Conservation (phyloP, 2,113 vertebrate genomes). For the Leptosomus discolor region DNA sequence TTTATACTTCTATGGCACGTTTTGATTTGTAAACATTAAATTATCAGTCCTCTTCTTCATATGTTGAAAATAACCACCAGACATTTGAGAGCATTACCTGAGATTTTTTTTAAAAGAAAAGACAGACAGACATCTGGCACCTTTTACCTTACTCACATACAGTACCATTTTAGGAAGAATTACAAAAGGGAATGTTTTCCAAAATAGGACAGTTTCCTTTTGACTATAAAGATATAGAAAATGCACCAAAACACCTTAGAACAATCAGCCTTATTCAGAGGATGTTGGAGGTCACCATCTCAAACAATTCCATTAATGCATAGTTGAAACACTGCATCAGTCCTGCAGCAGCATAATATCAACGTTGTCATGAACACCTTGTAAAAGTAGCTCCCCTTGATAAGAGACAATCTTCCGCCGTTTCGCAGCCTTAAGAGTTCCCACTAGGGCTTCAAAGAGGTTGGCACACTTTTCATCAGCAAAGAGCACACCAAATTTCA, state of each 20-base stretch:
- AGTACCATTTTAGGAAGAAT: constrained; percentile 52
- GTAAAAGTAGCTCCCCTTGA: constrained; percentile 86
- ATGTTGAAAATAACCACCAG: constrained; percentile 36
- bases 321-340: constrained; percentile 52
- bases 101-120: neutral
- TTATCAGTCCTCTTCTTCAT: neutral
- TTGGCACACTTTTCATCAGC: constrained; percentile 93
- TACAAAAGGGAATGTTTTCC: constrained; percentile 59
- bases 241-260: constrained; percentile 35
- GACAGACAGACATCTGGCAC: neutral
- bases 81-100: constrained; percentile 50
- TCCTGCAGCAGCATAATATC: constrained; percentile 86
- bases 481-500: constrained; percentile 95
- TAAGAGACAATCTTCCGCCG: constrained; percentile 84
- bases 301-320: neutral
- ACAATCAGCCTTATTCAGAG: constrained; percentile 37
- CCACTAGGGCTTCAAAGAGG: constrained; percentile 95
- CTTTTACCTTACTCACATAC: constrained; percentile 32
- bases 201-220: constrained; percentile 55
- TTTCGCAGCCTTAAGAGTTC: constrained; percentile 93
- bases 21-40: constrained; percentile 52
- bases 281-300: constrained; percentile 23
- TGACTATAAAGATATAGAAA: constrained; percentile 72
- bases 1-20: constrained; percentile 34
- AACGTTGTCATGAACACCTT: constrained; percentile 92